Evolutionary conservation across 2,888 invertebrate species (phyloP), one percentile per base, ranked within the genome.

Genomic region (Phrixothrix hirtus): DNA sequence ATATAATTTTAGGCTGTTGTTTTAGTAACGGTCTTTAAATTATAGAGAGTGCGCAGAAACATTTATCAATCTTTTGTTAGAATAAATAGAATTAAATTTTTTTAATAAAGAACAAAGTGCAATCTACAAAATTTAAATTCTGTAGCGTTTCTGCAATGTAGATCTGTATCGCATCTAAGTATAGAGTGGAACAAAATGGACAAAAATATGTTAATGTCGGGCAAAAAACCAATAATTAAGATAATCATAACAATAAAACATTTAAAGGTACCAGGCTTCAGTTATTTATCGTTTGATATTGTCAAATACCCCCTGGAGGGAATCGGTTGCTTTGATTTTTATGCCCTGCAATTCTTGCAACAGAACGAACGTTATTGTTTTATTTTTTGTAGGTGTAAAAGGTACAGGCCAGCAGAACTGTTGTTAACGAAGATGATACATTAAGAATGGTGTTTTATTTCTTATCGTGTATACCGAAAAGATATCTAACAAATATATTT

Each of bases 261-360:
- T 69, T 69, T 67, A 61, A 60, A 67, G 63, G 62, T 63, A 60
- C 59, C 65, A 59, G 56, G 45, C 58, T 54, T 53, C 49, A 55
- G 63, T 69, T 66, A 72, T 73, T 72, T 72, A 73, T 73, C 63
- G 71, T 60, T 59, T 60, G 68, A 69, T 70, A 70, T 71, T 72
- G 73, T 73, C 71, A 72, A 71, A 66, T 60, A 55, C 46, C 48
- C 57, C 61, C 71, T 61, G 46, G 57, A 62, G 66, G 67, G 61
- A 62, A 54, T 64, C 65, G 63, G 63, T 65, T 59, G 66, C 67
- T 66, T 57, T 55, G 57, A 58, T 54, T 55, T 56, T 55, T 50
- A 45, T 35, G 53, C 37, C 21, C 32, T 38, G 48, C 32, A 30
- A 26, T 17, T 30, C 41, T 35, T 36, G 39, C 36, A 32, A 45